These are phyloP conservation scores for Sialia sialis DNA, from an alignment of 2,113 vertebrate species.

Conservation along the genomic window DNA sequence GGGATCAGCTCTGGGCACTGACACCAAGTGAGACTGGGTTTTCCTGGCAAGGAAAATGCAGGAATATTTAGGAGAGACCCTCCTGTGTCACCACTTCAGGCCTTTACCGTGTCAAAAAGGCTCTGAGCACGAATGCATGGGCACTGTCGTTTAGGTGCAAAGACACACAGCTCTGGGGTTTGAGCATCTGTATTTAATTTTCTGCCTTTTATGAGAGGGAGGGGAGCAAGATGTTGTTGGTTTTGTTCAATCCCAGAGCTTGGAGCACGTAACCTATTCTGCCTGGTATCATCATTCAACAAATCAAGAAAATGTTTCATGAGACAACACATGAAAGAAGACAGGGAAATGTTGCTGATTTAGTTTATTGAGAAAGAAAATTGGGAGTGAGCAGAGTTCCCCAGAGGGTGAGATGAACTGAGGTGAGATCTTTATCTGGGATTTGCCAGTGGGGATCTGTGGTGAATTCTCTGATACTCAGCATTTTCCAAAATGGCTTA, in stretches of 20 bases:
- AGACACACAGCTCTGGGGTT: conserved; percentile 9
- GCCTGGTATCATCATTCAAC: neutral
- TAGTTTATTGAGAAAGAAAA: conserved; percentile 59
- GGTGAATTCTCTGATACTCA: conserved; percentile 26
- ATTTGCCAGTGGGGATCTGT: conserved; percentile 9
- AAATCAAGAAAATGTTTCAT: conserved; percentile 7
- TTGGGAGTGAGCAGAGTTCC: neutral
- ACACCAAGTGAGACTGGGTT: fast-evolving
- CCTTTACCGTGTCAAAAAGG: neutral
- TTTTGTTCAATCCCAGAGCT: conserved; percentile 1
- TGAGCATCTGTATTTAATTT: conserved; percentile 1
- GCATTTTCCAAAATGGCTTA: conserved; percentile 48
- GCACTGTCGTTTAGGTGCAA: neutral
- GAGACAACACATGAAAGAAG: neutral
- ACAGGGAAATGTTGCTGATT: conserved; percentile 45
- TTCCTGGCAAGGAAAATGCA: neutral
- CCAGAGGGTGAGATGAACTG: conserved; percentile 12
- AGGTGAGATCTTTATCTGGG: conserved; percentile 24
- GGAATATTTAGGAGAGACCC: neutral
- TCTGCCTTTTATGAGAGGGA: conserved; percentile 21
- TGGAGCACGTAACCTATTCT: neutral
- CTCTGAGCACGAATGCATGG: neutral
- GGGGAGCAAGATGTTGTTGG: neutral
- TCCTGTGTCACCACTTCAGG: neutral
- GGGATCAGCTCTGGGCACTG: neutral